Evolutionary conservation across 53 echinoderm and acorn worm genomes (phyloP).

Genomic region (Patiria pectinifera): DNA sequence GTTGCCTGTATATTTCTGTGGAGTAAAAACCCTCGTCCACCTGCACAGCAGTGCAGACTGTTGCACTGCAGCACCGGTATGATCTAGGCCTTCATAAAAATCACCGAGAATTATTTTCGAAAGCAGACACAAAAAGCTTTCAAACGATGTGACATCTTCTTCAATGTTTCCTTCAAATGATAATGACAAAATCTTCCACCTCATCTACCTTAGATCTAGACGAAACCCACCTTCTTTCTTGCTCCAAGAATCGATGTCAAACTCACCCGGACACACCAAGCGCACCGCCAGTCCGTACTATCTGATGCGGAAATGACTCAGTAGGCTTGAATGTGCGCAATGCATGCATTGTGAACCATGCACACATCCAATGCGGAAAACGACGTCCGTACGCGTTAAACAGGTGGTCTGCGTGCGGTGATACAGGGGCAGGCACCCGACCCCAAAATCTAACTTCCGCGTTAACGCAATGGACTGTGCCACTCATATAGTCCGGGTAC

Average conservation of each 20-base stretch:
- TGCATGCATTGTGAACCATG: neutral
- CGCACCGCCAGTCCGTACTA: neutral
- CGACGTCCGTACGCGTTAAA: neutral
- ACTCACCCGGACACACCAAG: neutral
- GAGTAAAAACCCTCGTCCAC: no score
- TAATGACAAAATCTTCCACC: no score
- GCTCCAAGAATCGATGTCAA: neutral
- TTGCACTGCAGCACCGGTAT: no score
- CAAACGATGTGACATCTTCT: no score
- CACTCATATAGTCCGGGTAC: neutral
- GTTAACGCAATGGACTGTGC: neutral
- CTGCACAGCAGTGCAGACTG: no score
- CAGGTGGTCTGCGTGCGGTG: neutral
- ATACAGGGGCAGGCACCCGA: neutral
- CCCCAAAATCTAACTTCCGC: neutral
- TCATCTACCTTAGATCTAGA: no score
- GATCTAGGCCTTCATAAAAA: no score
- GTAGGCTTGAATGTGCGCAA: neutral
- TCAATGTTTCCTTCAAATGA: no score
- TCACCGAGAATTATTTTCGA: no score
- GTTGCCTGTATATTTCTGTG: no score
- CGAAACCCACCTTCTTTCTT: no score
- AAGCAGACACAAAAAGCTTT: no score
- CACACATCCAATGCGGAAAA: neutral
- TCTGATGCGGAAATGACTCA: conserved; percentile 45